Evolutionary conservation across 2,113 vertebrate species (phyloP).

Genomic region (Alosa alosa): DNA sequence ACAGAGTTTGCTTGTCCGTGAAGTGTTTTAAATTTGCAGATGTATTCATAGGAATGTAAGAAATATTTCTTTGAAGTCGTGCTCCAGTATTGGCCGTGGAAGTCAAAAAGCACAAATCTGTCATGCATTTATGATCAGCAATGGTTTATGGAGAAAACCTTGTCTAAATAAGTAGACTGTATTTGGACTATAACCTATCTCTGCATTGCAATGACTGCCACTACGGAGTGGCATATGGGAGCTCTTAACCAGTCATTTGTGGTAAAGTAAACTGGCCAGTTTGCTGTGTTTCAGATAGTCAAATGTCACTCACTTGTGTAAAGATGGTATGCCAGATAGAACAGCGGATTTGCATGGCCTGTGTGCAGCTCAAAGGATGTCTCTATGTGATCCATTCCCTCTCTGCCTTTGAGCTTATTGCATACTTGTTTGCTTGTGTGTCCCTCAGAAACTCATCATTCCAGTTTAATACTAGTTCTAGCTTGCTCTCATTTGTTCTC

Average conservation of each 20-base stretch:
- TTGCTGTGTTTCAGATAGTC: not conserved
- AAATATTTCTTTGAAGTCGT: not conserved
- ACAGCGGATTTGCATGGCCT: not conserved
- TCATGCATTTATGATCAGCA: not conserved
- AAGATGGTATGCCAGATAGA: not conserved
- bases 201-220: not conserved
- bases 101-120: not conserved
- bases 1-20: not conserved
- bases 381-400: not conserved
- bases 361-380: not conserved
- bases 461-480: conserved; percentile 5
- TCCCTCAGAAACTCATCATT: not conserved
- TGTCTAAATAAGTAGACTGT: not conserved
- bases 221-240: not conserved
- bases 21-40: not conserved
- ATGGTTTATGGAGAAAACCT: not conserved
- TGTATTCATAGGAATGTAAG: not conserved
- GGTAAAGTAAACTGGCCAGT: conserved; percentile 16
- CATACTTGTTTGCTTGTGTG: not conserved
- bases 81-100: not conserved
- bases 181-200: not conserved
- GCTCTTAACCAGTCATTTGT: not conserved
- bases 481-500: not conserved
- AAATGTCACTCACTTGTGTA: not conserved
- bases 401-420: not conserved